Base-by-base conservation (phyloP, 2,888 invertebrate species). In the Drosophila bunnanda region DNA sequence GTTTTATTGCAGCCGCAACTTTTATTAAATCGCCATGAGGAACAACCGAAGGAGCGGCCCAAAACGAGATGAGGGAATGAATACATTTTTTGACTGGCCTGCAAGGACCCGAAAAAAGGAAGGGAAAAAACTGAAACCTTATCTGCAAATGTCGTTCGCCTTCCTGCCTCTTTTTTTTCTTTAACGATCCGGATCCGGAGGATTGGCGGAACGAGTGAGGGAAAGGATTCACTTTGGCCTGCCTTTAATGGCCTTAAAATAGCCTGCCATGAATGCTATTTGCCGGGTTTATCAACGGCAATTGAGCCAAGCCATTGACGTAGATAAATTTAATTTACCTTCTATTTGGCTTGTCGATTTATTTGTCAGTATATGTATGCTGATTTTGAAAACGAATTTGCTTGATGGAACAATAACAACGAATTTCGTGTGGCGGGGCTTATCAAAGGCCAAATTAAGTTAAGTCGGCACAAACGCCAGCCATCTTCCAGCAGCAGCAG, bases 281-380 rank as follows among this genome's bases (percentile, higher is more conserved):
- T 77, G 74, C 75, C 57, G 80, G 82, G 82, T 73, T 83, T 87
- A 84, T 87, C 88, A 83, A 84, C 83, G 77, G 70, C 78, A 84
- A 79, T 82, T 65, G 64, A 34, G 76, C 65, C 75, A 36, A 73
- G 71, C 54, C 72, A 82, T 84, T 83, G 88, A 84, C 79, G 79
- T 87, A 87, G 83, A 84, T 82, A 84, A 88, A 88, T 85, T 78
- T 85, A 72, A 83, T 83, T 84, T 85, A 80, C 77, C 78, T 70
- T 71, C 61, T 65, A 61, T 53, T 57, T 43, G 34, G 67, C 55
- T 41, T 66, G 66, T 39, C 55, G 39, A 66, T 67, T 82, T 81
- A 82, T 72, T 79, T 78, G 72, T 20, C 15, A 50, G 32, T 34
- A 34, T 34, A 50, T 78, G 73, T 34, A 50, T 78, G 73, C 66